Percentiles rank a stretch among this genome's conserved stretches.
These are phyloP conservation scores for Charanyca ferruginea DNA, from an alignment of 2,888 invertebrate genomes.

Conservation along the genomic window DNA sequence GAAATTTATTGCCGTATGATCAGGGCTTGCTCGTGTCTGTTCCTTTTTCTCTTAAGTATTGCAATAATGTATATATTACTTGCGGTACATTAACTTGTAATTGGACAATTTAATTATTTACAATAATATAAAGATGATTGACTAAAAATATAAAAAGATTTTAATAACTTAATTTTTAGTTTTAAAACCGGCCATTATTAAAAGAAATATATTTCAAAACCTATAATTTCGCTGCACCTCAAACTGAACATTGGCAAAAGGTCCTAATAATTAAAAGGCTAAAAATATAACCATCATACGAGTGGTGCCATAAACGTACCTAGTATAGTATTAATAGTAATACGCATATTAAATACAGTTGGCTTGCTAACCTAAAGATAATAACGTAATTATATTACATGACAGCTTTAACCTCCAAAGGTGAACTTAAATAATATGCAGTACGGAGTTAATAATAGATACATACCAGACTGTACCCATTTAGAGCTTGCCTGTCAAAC, in stretches of 20 bases:
- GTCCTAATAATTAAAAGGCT: slow-evolving; percentile 7
- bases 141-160: neutral
- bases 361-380: slow-evolving; percentile 36
- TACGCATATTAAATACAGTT: slow-evolving; percentile 38
- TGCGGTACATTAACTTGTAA: neutral
- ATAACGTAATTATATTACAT: slow-evolving; percentile 50
- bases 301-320: slow-evolving; percentile 25
- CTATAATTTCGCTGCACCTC: slow-evolving; percentile 8
- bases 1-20: slow-evolving; percentile 47
- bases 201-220: slow-evolving; percentile 1
- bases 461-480: slow-evolving; percentile 36
- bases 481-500: slow-evolving; percentile 55
- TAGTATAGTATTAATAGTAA: slow-evolving; percentile 13
- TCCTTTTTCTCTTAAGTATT: slow-evolving; percentile 21
- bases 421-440: slow-evolving; percentile 56
- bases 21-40: slow-evolving; percentile 2
- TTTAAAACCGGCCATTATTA: neutral
- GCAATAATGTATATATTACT: neutral
- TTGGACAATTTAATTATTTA: neutral
- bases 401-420: slow-evolving; percentile 54
- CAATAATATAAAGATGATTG: neutral
- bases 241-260: slow-evolving; percentile 17
- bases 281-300: slow-evolving; percentile 22
- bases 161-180: neutral
- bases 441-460: slow-evolving; percentile 33